Evolutionary conservation across 2,888 invertebrate genomes (phyloP), one percentile per base, ranked within the genome.

Genomic region (Drosophila sordidula): DNA sequence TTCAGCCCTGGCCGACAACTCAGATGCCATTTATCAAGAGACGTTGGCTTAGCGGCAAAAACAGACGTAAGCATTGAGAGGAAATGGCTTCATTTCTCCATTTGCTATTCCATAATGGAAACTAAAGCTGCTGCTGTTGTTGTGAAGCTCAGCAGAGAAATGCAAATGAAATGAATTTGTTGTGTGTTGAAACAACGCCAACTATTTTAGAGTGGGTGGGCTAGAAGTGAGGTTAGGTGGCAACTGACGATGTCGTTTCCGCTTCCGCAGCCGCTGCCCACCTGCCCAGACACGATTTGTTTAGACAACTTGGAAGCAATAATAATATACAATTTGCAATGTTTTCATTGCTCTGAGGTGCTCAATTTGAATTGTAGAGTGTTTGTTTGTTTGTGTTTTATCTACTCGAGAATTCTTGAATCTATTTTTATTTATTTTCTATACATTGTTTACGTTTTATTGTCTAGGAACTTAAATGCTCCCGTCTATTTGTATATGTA

Each of bases 91-190:
- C 11, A 44, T 56, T 67, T 66, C 67, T 67, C 42, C 39, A 66
- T 54, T 65, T 51, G 9, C 18, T 25, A 25, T 14, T 18, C 29
- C 25, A 44, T 38, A 34, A 25, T 44, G 42, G 14, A 65, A 65
- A 42, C 54, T 41, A 41, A 46, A 32, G 55, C 47, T 44, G 25
- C 51, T 52, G 52, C 34, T 49, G 34, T 2, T 14, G 49, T 11
- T 9, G 16, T 12, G 12, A 8, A 14, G 38, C 38, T 14, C 49
- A 54, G 49, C 25, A 34, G 44, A 45, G 52, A 62, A 68, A 84
- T 81, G 81, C 82, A 81, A 85, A 85, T 81, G 63, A 66, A 61
- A 51, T 68, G 65, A 79, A 79, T 71, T 64, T 61, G 46, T 83
- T 67, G 70, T 25, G n/a, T 49, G 55, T 51, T 41, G 44, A 80